Evolutionary conservation across 2,888 invertebrate species (phyloP).

Genomic region (Beris chalybata): DNA sequence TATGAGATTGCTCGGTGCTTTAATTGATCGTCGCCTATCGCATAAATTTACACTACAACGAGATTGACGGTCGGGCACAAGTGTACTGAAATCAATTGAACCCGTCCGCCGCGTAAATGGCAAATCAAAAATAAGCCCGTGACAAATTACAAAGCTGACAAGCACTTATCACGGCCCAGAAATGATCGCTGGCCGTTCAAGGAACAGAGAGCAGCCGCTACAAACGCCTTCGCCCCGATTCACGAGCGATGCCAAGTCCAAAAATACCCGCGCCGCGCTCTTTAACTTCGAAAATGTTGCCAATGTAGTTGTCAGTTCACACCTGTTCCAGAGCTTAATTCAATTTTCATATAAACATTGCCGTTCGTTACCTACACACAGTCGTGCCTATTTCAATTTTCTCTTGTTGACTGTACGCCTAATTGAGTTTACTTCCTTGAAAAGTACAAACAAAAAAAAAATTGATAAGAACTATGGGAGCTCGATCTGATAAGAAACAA

Average conservation of each 20-base stretch:
- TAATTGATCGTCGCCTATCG: no score
- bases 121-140: conserved; percentile 21
- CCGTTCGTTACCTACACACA: not conserved
- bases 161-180: not conserved
- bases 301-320: not conserved
- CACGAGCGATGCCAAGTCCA: no score
- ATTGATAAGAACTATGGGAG: not conserved
- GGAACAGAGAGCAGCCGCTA: no score
- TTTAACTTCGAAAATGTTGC: not conserved
- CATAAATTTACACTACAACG: no score
- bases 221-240: no score
- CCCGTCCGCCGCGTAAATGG: not conserved
- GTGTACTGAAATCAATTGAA: no score
- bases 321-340: not conserved
- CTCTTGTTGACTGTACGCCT: not conserved
- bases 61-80: no score
- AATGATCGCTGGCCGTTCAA: no score
- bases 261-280: not conserved
- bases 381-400: not conserved
- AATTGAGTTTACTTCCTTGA: conserved; percentile 28
- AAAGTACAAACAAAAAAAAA: conserved; percentile 6
- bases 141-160: conserved; percentile 21
- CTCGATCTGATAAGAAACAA: conserved; percentile 14
- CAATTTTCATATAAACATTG: not conserved
- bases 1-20: no score